Conservation (phyloP, 2,797 vertebrate genomes). For the Protosalanx chinensis region DNA sequence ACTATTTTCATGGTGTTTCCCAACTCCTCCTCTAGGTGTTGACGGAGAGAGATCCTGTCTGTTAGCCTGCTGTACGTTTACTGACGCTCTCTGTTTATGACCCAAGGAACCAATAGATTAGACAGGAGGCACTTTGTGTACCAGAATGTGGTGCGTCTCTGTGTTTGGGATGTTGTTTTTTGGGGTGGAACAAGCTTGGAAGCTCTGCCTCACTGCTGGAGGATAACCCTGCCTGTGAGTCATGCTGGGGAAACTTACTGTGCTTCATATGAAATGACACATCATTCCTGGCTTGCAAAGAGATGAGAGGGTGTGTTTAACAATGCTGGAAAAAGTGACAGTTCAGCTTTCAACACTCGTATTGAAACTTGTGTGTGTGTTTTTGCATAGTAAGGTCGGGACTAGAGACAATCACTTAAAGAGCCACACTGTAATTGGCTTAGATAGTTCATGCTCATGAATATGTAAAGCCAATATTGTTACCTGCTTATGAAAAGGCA, state of each 20-base stretch:
- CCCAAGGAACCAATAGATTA: slow-evolving; percentile 19
- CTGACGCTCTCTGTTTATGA: slow-evolving; percentile 11
- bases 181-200: slow-evolving; percentile 41
- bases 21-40: slow-evolving; percentile 3
- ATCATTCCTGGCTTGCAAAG: slow-evolving; percentile 39
- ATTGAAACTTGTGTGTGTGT: not conserved
- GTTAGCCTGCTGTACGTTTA: too few species aligned
- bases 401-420: slow-evolving; percentile 28
- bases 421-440: slow-evolving; percentile 20
- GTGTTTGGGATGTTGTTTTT: slow-evolving; percentile 26
- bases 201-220: slow-evolving; percentile 51
- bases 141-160: slow-evolving; percentile 19
- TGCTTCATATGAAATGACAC: slow-evolving; percentile 55
- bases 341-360: slow-evolving; percentile 24
- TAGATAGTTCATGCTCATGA: slow-evolving; percentile 45
- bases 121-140: not conserved
- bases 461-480: slow-evolving; percentile 59
- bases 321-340: slow-evolving; percentile 52
- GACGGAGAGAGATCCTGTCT: not conserved
- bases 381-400: not conserved
- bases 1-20: slow-evolving; percentile 32
- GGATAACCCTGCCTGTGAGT: slow-evolving; percentile 42
- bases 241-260: slow-evolving; percentile 57
- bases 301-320: slow-evolving; percentile 30
- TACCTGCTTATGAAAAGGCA: slow-evolving; percentile 34